These are phyloP conservation scores for Orthonevra nobilis DNA, from an alignment of 2,888 invertebrate species.

Conservation along the genomic window DNA sequence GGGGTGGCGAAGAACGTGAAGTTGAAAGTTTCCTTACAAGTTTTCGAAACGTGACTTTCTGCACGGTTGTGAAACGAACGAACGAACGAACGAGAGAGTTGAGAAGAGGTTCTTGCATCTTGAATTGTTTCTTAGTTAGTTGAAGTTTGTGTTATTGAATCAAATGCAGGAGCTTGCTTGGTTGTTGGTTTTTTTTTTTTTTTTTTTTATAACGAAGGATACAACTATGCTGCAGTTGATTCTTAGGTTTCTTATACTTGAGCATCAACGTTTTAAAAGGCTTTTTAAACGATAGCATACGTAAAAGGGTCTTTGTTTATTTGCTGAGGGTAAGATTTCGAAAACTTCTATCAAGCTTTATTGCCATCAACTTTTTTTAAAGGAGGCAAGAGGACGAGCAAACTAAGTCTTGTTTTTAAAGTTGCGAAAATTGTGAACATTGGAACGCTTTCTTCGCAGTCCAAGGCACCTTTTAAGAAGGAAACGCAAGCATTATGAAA, in stretches of 20 bases:
- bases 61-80: background rate
- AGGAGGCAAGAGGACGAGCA: no score
- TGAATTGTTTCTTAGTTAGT: conserved; percentile 40
- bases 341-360: no score
- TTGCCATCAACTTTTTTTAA: no score
- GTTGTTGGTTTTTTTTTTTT: background rate
- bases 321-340: no score
- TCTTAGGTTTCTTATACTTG: background rate
- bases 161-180: conserved; percentile 11
- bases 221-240: conserved; percentile 9
- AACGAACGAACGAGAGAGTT: no score
- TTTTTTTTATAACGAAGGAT: background rate
- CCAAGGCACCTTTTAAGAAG: no score
- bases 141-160: conserved; percentile 53
- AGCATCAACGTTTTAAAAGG: background rate
- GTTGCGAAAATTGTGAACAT: no score
- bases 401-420: no score
- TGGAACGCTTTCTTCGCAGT: no score
- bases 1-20: conserved; percentile 20
- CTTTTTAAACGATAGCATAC: no score
- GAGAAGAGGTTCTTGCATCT: background rate
- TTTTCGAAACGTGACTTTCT: conserved; percentile 54
- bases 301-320: no score
- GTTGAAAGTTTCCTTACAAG: conserved; percentile 34
- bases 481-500: no score